Evolutionary conservation across 2,888 invertebrate genomes (phyloP).

Genomic region (Lithophane socia): DNA sequence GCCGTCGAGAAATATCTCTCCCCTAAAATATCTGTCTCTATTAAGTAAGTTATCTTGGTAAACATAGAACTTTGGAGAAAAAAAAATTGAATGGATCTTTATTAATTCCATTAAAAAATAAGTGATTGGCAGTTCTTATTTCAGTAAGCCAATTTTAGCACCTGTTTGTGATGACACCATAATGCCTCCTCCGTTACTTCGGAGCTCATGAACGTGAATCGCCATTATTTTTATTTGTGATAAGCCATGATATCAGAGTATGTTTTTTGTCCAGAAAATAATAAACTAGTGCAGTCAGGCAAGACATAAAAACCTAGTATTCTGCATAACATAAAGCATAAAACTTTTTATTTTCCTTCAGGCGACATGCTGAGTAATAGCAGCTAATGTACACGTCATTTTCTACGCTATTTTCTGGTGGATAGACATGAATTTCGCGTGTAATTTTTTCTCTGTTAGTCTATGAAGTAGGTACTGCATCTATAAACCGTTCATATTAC

Average conservation of each 20-base stretch:
- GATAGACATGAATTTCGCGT: conserved; percentile 32
- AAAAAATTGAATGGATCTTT: too few species aligned
- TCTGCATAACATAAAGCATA: conserved; percentile 48
- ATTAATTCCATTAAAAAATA: too few species aligned
- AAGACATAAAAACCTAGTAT: conserved; percentile 58
- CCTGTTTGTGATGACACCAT: neutral
- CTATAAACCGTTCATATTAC: conserved; percentile 30
- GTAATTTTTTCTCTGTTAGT: neutral
- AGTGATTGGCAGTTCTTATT: neutral
- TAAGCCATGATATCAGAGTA: conserved; percentile 20
- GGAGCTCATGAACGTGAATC: neutral
- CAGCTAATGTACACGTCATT: conserved; percentile 18
- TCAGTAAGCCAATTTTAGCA: neutral
- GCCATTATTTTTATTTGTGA: conserved; percentile 32
- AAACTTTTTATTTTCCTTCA: conserved; percentile 49
- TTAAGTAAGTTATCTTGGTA: too few species aligned
- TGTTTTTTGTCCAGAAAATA: conserved; percentile 44
- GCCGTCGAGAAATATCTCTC: too few species aligned
- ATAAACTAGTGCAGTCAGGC: conserved; percentile 22
- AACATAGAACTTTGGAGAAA: too few species aligned
- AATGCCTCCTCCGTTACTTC: neutral
- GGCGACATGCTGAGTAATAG: conserved; percentile 25
- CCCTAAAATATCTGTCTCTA: too few species aligned
- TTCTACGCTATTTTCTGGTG: conserved; percentile 7
- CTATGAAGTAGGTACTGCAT: conserved; percentile 29